Evolutionary conservation across 1,140 invertebrate species (phyloP), one percentile per base, ranked within the genome.

Genomic region (Brachionus sp.): DNA sequence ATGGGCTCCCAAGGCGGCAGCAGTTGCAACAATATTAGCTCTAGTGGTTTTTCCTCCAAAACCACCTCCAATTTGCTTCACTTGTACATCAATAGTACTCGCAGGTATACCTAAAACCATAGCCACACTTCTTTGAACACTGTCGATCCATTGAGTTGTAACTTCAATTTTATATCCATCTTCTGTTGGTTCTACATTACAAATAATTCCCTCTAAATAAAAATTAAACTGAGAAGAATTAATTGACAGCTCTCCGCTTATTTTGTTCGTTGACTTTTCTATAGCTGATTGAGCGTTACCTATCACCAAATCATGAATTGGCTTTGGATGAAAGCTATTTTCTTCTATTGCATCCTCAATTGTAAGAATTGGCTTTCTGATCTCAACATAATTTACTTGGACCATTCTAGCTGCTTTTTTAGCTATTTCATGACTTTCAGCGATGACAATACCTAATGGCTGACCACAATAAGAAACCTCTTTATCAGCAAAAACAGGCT

Each of bases 31-130:
- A 3, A 92, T 85, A 39, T 90, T 88, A 1, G 91, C 89, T 64
- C 94, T 90, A 0, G 93, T 93, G 88, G 98, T 95, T 90, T 98
- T 98, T 3, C 96, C 96, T 19, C 96, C 96, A 89, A 98, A 98
- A 39, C 95, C 96, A 57, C 96, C 96, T 10, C 87, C 96, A 85
- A 98, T 89, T 83, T 96, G 91, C 87, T 96, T 96, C 0, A 94
- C 93, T 84, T 92, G 92, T 10, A 92, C 91, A 1, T 92, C 91
- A 23, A 83, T 64, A 85, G 92, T 92, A 87, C 95, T 35, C 0
- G 93, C 13, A 42, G 35, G 92, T 16, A 96, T 88, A n/a, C 92
- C 91, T 12, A 97, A 89, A 7, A 92, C 91, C 84, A 93, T 91
- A 3, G 94, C 91, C 0, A 93, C 89, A 4, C 93, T 86, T 89